Percentiles rank a stretch among this genome's conserved stretches.
phyloP scores from a whole-genome alignment of 2,888 invertebrate genomes.

The Tupiocoris notatus region DNA sequence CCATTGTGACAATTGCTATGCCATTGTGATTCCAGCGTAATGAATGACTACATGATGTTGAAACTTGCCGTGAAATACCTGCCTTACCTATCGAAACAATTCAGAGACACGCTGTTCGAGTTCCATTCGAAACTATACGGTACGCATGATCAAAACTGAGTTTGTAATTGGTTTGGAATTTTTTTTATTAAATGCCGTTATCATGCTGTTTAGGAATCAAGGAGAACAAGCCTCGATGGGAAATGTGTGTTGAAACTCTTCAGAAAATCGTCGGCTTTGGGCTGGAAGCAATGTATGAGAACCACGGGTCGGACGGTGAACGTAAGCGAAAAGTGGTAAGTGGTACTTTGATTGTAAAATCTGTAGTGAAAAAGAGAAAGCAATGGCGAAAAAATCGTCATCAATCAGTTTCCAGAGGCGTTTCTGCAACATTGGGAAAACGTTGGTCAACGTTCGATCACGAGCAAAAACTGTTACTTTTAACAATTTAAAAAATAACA shows the following conservation, averaged over 20 bases:
- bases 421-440: no score
- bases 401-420: no score
- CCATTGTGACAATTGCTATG: no score
- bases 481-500: no score
- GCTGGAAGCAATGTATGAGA: constrained; percentile 55
- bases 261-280: constrained; percentile 58
- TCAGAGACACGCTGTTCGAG: constrained; percentile 48
- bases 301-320: constrained; percentile 48
- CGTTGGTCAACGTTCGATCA: no score
- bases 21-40: constrained; percentile 53
- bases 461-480: no score
- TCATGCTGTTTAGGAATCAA: constrained; percentile 46
- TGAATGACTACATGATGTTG: constrained; percentile 63
- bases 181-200: not conserved
- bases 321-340: constrained; percentile 48
- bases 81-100: constrained; percentile 57
- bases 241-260: constrained; percentile 57
- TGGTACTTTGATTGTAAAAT: no score
- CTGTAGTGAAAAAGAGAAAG: no score
- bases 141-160: constrained; percentile 30
- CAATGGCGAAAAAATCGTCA: no score
- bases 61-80: constrained; percentile 58
- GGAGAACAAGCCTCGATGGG: constrained; percentile 55
- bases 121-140: constrained; percentile 50
- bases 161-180: not conserved